Percentiles rank a stretch among this genome's conserved stretches.
Conservation (phyloP, 2,797 vertebrate species). For the Epinephelus coioides region DNA sequence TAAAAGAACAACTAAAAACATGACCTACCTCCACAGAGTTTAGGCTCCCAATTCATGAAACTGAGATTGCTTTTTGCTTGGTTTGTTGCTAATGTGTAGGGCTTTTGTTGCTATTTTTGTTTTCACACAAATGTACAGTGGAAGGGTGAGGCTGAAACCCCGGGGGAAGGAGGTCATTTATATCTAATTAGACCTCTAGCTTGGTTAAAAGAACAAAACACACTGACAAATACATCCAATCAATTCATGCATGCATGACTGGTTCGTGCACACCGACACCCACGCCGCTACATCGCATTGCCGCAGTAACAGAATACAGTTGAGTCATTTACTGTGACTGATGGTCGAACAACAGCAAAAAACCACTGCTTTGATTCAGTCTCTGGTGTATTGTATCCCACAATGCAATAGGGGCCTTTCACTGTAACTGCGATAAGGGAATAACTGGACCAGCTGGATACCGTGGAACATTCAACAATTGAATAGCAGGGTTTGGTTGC, state of each 20-base stretch:
- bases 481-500: constrained; percentile 86
- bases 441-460: constrained; percentile 81
- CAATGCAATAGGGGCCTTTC: constrained; percentile 78
- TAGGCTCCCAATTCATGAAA: neutral
- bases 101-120: constrained; percentile 41
- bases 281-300: constrained; percentile 24
- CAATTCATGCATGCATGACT: constrained; percentile 31
- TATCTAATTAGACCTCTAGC: constrained; percentile 64
- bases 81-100: neutral
- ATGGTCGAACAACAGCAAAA: constrained; percentile 51
- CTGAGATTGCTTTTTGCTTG: neutral
- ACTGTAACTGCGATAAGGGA: constrained; percentile 88
- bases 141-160: constrained; percentile 43
- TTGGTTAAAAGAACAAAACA: constrained; percentile 41
- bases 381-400: constrained; percentile 80
- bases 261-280: constrained; percentile 39
- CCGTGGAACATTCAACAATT: constrained; percentile 67
- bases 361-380: constrained; percentile 65
- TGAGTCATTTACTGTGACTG: constrained; percentile 63
- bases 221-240: constrained; percentile 32
- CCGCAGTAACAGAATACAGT: constrained; percentile 43
- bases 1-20: neutral
- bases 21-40: neutral
- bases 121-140: constrained; percentile 52
- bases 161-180: constrained; percentile 62